Percentiles rank a stretch among this genome's conserved stretches.
phyloP scores from a whole-genome alignment of 2,797 vertebrate genomes.

The Pipistrellus pipistrellus region DNA sequence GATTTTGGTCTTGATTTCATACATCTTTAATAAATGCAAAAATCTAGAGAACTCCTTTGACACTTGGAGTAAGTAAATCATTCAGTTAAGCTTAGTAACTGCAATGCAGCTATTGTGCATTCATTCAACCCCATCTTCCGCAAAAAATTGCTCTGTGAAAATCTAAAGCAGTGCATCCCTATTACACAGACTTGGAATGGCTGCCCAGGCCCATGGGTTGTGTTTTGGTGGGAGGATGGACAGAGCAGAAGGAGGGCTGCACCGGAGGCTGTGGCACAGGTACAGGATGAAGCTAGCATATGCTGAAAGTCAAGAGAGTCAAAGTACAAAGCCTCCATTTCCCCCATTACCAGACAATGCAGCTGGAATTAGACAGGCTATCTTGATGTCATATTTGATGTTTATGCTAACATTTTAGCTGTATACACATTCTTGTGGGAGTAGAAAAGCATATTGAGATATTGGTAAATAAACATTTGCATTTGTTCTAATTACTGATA shows the following conservation, averaged over 20 bases:
- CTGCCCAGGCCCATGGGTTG: too few relatives aligned
- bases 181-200: background rate
- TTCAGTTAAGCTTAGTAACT: background rate
- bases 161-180: background rate
- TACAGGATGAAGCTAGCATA: background rate
- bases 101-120: background rate
- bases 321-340: background rate
- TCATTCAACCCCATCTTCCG: background rate
- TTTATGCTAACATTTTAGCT: background rate
- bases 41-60: background rate
- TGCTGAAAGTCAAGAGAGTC: background rate
- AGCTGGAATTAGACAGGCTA: background rate
- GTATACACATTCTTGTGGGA: background rate
- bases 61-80: background rate
- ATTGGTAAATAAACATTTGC: background rate
- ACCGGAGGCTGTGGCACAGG: background rate
- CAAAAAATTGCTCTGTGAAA: background rate
- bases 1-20: constrained; percentile 6
- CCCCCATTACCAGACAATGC: background rate
- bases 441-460: background rate
- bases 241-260: background rate
- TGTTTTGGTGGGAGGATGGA: background rate
- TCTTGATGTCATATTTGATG: background rate
- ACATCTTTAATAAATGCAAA: constrained; percentile 20
- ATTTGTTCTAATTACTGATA: background rate